Evolutionary conservation across 2,113 vertebrate species (phyloP).

Genomic region (Callithrix jacchus): DNA sequence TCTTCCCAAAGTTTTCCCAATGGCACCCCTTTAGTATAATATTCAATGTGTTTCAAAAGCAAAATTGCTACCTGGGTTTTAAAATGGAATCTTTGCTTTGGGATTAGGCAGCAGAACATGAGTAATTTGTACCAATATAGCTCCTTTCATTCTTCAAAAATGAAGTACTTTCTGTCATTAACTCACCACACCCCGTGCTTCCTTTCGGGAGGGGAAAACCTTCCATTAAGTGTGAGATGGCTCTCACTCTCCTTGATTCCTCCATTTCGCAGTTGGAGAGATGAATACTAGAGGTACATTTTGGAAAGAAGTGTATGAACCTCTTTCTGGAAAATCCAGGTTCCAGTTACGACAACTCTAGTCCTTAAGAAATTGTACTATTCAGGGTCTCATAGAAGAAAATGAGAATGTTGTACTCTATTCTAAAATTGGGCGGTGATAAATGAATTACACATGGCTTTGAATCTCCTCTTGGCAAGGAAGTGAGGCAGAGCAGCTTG

Average conservation of each 20-base stretch:
- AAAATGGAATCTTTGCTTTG: conserved; percentile 62
- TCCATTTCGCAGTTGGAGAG: neutral
- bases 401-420: neutral
- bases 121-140: conserved; percentile 51
- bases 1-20: conserved; percentile 52
- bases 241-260: neutral
- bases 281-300: neutral
- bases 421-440: neutral
- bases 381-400: neutral
- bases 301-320: neutral
- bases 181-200: neutral
- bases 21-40: conserved; percentile 49
- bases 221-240: neutral
- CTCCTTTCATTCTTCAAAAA: conserved; percentile 45
- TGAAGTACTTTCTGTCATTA: conserved; percentile 31
- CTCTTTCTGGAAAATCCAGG: neutral
- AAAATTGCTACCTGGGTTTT: conserved; percentile 57
- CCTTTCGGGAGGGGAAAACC: neutral
- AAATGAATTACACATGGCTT: neutral
- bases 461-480: neutral
- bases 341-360: neutral
- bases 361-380: neutral
- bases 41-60: conserved; percentile 46
- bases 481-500: neutral
- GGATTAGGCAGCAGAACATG: conserved; percentile 47